phyloP scores from a whole-genome alignment of 1,140 invertebrate species.

The Steinernema khuongi region DNA sequence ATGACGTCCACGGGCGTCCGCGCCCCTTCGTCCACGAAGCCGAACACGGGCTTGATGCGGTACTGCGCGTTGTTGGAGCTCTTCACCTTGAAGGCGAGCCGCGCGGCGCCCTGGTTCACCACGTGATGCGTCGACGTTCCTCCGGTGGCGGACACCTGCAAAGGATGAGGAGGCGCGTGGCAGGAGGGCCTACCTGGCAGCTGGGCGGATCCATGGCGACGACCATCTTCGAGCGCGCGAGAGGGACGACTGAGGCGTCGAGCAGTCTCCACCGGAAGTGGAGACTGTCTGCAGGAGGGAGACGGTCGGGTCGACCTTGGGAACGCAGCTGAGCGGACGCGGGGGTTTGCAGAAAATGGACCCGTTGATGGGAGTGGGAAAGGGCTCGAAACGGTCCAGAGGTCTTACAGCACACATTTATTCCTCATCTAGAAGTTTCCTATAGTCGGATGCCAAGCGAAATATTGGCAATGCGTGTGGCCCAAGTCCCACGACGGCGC shows the following conservation, averaged over 20 bases:
- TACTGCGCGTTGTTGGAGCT: conserved; percentile 53
- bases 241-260: not conserved
- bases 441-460: too few species aligned
- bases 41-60: conserved; percentile 48
- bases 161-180: not conserved
- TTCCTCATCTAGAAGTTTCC: too few species aligned
- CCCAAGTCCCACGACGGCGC: too few species aligned
- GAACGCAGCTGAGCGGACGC: too few species aligned
- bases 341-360: too few species aligned
- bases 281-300: not conserved
- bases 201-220: not conserved
- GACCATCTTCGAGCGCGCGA: not conserved
- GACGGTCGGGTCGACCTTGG: too few species aligned
- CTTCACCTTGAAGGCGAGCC: conserved; percentile 49
- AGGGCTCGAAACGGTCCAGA: too few species aligned
- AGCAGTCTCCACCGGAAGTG: not conserved
- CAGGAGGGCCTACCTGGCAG: not conserved
- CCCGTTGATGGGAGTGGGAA: too few species aligned
- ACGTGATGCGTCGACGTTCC: conserved; percentile 40
- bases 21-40: conserved; percentile 44
- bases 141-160: conserved; percentile 28
- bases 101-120: conserved; percentile 29
- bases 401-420: too few species aligned
- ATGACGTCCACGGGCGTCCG: conserved; percentile 34
- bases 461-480: too few species aligned